Evolutionary conservation across 2,797 vertebrate species (phyloP).

Genomic region (Hippocampus kuda): DNA sequence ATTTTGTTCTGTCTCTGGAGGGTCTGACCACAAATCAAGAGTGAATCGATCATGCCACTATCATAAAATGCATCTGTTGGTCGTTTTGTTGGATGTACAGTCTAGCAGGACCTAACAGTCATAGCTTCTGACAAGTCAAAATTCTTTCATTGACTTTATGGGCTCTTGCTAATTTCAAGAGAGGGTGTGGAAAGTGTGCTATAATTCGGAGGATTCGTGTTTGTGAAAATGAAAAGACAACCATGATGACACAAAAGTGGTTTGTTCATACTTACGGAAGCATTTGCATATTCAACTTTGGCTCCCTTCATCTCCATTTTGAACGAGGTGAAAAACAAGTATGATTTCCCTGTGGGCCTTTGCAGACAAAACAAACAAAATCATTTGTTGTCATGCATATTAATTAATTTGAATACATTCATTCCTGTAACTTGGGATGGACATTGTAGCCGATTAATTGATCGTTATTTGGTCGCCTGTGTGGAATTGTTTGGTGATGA

Average conservation of each 20-base stretch:
- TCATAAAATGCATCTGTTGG: too few relatives aligned
- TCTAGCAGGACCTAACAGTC: too few relatives aligned
- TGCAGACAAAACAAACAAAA: slow-evolving; percentile 19
- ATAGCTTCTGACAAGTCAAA: too few relatives aligned
- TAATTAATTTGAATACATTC: slow-evolving; percentile 22
- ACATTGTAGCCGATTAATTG: not conserved
- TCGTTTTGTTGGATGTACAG: too few relatives aligned
- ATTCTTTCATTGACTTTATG: too few relatives aligned
- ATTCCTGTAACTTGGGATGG: not conserved
- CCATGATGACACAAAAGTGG: not conserved
- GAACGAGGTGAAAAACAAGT: slow-evolving; percentile 95
- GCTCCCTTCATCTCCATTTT: slow-evolving; percentile 84
- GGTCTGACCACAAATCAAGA: too few relatives aligned
- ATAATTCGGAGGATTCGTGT: not conserved
- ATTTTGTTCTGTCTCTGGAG: too few relatives aligned
- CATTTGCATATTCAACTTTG: slow-evolving; percentile 81
- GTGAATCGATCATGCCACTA: too few relatives aligned
- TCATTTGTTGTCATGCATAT: slow-evolving; percentile 24
- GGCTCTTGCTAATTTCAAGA: too few relatives aligned
- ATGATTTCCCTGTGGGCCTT: slow-evolving; percentile 94
- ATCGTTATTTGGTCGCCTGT: not conserved
- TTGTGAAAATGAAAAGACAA: not conserved
- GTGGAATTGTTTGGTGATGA: not conserved
- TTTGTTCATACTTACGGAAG: slow-evolving; percentile 80
- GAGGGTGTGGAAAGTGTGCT: too few relatives aligned